Evolutionary conservation across 1,140 invertebrate genomes (phyloP).

Genomic region (Thaumatotibia leucotreta): DNA sequence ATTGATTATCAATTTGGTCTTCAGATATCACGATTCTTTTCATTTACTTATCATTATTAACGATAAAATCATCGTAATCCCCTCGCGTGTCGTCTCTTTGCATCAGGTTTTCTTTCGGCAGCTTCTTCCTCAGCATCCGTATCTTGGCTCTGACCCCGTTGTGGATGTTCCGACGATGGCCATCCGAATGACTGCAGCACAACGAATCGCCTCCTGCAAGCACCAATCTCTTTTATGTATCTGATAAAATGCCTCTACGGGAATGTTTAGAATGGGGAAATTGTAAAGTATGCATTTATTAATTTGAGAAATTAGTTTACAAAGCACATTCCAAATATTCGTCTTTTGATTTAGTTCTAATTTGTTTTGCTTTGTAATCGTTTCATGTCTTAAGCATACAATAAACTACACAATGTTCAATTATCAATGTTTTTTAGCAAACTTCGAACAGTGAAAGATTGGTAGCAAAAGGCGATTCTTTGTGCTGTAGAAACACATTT

Average conservation of each 20-base stretch:
- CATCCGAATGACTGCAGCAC: constrained; percentile 59
- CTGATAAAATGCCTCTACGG: background rate
- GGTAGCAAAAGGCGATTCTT: constrained; percentile 42
- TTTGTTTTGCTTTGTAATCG: no score
- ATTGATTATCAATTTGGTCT: background rate
- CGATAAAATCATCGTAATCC: constrained; percentile 63
- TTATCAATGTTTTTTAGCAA: constrained; percentile 3
- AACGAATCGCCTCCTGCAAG: constrained; percentile 70
- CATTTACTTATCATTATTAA: constrained; percentile 56
- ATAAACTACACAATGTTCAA: no score
- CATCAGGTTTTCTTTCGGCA: constrained; percentile 60
- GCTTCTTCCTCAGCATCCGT: constrained; percentile 37
- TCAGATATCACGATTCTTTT: background rate
- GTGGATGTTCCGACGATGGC: constrained; percentile 57
- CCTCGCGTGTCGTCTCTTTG: constrained; percentile 30
- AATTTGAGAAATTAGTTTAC: no score
- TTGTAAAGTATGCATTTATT: no score
- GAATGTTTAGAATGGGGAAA: background rate
- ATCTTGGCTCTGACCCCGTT: constrained; percentile 49
- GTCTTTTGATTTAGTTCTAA: no score
- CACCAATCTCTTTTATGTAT: constrained; percentile 43
- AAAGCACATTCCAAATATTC: no score
- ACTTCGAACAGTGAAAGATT: no score
- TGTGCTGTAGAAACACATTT: constrained; percentile 3
- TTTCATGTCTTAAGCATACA: no score